Conservation (phyloP, 2,888 invertebrate species). For the Leptinotarsa haldemani region DNA sequence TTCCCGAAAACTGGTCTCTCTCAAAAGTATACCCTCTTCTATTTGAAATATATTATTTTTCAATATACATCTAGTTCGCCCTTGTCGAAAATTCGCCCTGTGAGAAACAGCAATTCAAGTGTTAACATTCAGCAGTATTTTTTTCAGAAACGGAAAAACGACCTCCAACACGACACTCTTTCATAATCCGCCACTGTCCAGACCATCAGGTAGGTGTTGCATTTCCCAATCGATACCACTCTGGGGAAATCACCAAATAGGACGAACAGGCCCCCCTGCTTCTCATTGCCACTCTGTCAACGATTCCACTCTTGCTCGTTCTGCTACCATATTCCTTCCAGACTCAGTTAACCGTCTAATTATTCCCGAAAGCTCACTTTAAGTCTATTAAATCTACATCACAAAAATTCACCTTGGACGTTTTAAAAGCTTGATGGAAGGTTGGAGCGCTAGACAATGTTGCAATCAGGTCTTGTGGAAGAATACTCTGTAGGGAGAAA, state of each 20-base stretch:
- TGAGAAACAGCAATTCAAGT: too few relatives aligned
- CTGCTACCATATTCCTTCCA: conserved; percentile 52
- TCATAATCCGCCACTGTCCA: conserved; percentile 38
- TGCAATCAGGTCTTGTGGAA: conserved; percentile 13
- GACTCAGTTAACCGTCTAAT: conserved; percentile 56
- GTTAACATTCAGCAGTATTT: too few relatives aligned
- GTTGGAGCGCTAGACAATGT: conserved; percentile 21
- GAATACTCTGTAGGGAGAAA: conserved; percentile 5
- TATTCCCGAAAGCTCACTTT: conserved; percentile 54
- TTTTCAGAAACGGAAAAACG: background rate
- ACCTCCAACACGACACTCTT: conserved; percentile 3
- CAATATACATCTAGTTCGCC: too few relatives aligned
- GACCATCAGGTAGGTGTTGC: conserved; percentile 59
- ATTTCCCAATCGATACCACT: conserved; percentile 64
- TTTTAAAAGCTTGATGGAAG: conserved; percentile 34
- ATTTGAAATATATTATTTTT: too few relatives aligned
- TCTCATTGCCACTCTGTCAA: conserved; percentile 51
- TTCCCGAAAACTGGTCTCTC: too few relatives aligned
- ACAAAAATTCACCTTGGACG: conserved; percentile 43
- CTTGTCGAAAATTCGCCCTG: too few relatives aligned
- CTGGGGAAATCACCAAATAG: conserved; percentile 66
- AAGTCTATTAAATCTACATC: conserved; percentile 53
- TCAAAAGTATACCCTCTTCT: too few relatives aligned
- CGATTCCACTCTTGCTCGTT: conserved; percentile 48
- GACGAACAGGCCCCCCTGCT: conserved; percentile 51